Evolutionary conservation across 2,113 vertebrate genomes (phyloP).

Genomic region (Tangachromis dhanisi): DNA sequence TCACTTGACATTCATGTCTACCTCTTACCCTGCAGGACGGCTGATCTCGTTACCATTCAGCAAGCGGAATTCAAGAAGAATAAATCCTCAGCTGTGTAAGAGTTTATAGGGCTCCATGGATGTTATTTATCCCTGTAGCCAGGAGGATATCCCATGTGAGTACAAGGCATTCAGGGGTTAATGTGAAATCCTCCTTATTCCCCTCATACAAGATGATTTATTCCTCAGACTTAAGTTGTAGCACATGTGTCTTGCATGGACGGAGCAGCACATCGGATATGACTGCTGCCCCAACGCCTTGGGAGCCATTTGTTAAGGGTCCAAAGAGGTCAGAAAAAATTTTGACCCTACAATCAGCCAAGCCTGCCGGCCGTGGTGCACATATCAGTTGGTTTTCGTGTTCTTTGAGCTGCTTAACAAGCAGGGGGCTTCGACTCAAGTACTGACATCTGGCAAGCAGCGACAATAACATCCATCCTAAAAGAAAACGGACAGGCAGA

Average conservation of each 20-base stretch:
- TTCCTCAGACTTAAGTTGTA: conserved; percentile 64
- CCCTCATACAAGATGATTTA: conserved; percentile 69
- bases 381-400: conserved; percentile 1
- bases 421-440: conserved; percentile 6
- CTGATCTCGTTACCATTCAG: conserved; percentile 62
- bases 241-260: conserved; percentile 67
- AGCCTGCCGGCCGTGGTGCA: neutral
- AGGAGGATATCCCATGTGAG: conserved; percentile 60
- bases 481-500: neutral
- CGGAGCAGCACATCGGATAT: conserved; percentile 59
- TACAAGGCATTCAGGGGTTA: conserved; percentile 66
- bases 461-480: conserved; percentile 14
- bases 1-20: conserved; percentile 53
- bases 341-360: conserved; percentile 43
- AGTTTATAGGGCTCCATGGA: conserved; percentile 50
- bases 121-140: conserved; percentile 67
- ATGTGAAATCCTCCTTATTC: conserved; percentile 69
- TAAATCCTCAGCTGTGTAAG: conserved; percentile 55
- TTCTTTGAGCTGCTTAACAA: conserved; percentile 28
- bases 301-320: conserved; percentile 60
- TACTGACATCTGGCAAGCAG: conserved; percentile 32
- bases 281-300: conserved; percentile 48
- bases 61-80: conserved; percentile 38
- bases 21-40: conserved; percentile 44
- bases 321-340: conserved; percentile 38